These are phyloP conservation scores for Oedothorax gibbosus DNA, from an alignment of 1,140 invertebrate genomes.

Conservation along the genomic window DNA sequence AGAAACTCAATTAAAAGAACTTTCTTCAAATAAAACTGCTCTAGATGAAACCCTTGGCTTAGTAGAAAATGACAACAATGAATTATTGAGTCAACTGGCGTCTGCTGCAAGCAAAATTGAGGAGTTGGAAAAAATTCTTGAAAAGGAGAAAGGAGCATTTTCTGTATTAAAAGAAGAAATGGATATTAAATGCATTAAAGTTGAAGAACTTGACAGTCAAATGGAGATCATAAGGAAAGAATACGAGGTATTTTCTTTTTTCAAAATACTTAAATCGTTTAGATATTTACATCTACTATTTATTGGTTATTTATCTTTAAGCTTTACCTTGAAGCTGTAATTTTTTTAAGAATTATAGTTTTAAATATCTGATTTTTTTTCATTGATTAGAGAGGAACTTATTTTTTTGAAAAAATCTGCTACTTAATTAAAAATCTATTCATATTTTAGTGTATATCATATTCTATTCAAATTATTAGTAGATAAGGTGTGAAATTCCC, in stretches of 20 bases:
- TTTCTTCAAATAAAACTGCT: neutral
- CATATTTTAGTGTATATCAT: neutral
- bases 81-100: neutral
- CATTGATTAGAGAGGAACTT: no score
- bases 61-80: constrained; percentile 5
- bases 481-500: no score
- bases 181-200: neutral
- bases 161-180: neutral
- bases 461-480: no score
- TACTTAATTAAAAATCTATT: neutral
- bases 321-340: no score
- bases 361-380: no score
- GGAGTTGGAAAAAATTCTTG: neutral
- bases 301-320: no score
- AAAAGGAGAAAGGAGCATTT: neutral
- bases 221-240: neutral
- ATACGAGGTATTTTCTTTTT: neutral
- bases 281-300: no score
- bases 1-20: neutral
- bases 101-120: neutral
- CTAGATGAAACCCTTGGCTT: neutral
- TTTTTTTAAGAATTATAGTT: no score
- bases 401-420: no score
- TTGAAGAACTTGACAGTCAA: neutral
- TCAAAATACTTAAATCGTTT: no score